phyloP scores from a whole-genome alignment of 2,888 invertebrate species.

The Trachelus iudaicus region DNA sequence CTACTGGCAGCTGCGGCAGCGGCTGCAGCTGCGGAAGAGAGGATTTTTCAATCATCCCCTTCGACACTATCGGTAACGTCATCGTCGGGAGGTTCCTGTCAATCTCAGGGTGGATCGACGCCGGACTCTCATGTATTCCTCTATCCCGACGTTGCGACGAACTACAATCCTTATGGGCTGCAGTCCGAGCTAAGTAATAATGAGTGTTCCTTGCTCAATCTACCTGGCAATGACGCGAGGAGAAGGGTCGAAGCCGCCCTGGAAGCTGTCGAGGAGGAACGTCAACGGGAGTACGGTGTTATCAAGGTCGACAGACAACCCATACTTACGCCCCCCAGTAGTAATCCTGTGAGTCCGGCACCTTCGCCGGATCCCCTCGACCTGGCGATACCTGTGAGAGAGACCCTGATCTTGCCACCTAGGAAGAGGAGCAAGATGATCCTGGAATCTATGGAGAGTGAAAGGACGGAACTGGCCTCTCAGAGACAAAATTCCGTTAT shows the following conservation, averaged over 20 bases:
- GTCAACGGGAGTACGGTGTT: constrained; percentile 43
- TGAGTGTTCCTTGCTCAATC: constrained; percentile 46
- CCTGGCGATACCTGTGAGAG: constrained; percentile 67
- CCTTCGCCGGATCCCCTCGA: constrained; percentile 71
- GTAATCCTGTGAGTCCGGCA: constrained; percentile 70
- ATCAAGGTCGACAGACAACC: constrained; percentile 43
- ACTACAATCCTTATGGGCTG: constrained; percentile 49
- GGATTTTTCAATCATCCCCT: constrained; percentile 32
- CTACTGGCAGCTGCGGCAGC: constrained; percentile 63
- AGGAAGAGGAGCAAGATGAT: constrained; percentile 84
- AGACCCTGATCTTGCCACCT: constrained; percentile 77
- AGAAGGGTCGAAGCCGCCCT: constrained; percentile 74
- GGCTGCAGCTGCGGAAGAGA: constrained; percentile 59
- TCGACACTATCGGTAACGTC: constrained; percentile 35
- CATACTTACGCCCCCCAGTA: constrained; percentile 71
- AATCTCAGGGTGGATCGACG: constrained; percentile 14
- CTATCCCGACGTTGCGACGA: constrained; percentile 48
- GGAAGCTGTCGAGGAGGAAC: constrained; percentile 68
- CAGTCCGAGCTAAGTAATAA: constrained; percentile 34
- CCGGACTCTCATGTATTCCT: constrained; percentile 49
- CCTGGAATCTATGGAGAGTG: constrained; percentile 73
- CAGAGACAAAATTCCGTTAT: constrained; percentile 79
- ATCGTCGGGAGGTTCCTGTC: constrained; percentile 25
- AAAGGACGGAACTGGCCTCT: constrained; percentile 54
- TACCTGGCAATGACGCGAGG: constrained; percentile 70